Percentiles rank a stretch among this genome's conserved stretches.
These are phyloP conservation scores for Hippocampus barbouri DNA, from an alignment of 2,113 vertebrate genomes.

Conservation along the genomic window DNA sequence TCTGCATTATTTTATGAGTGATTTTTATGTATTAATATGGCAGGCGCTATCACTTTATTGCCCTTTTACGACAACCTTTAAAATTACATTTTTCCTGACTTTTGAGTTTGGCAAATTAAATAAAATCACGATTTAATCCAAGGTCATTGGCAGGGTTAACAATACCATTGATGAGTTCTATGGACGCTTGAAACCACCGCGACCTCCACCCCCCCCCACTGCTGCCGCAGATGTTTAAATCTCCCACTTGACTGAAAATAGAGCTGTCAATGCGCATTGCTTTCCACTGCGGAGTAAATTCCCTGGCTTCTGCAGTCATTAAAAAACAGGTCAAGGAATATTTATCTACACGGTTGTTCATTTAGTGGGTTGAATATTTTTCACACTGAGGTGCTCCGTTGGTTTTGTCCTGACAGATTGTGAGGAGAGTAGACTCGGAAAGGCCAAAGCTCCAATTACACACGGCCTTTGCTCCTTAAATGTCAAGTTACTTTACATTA, in stretches of 20 bases:
- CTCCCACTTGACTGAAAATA: conserved; percentile 16
- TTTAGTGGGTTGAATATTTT: conserved; percentile 33
- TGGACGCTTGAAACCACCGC: conserved; percentile 16
- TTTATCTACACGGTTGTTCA: conserved; percentile 35
- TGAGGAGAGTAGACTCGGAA: conserved; percentile 54
- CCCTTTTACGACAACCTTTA: conserved; percentile 37
- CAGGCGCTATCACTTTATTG: conserved; percentile 37
- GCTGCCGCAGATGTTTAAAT: conserved; percentile 12
- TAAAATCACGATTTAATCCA: conserved; percentile 9
- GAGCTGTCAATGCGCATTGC: conserved; percentile 16
- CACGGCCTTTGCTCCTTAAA: conserved; percentile 63
- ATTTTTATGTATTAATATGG: conserved; percentile 38
- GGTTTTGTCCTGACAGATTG: conserved; percentile 49
- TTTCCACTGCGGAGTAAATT: conserved; percentile 5
- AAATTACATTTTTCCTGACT: conserved; percentile 25
- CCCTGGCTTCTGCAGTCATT: conserved; percentile 22
- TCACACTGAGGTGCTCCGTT: conserved; percentile 35
- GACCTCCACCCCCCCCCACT: conserved; percentile 7
- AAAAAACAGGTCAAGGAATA: conserved; percentile 24
- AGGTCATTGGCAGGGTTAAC: conserved; percentile 25
- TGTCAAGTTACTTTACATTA: conserved; percentile 72
- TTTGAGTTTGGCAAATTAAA: conserved; percentile 27
- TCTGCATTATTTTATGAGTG: conserved; percentile 41
- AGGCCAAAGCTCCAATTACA: conserved; percentile 71
- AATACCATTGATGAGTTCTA: conserved; percentile 9